Percentiles rank a stretch among this genome's conserved stretches.
phyloP scores from a whole-genome alignment of 2,888 invertebrate genomes.

The Aricia artaxerxes region DNA sequence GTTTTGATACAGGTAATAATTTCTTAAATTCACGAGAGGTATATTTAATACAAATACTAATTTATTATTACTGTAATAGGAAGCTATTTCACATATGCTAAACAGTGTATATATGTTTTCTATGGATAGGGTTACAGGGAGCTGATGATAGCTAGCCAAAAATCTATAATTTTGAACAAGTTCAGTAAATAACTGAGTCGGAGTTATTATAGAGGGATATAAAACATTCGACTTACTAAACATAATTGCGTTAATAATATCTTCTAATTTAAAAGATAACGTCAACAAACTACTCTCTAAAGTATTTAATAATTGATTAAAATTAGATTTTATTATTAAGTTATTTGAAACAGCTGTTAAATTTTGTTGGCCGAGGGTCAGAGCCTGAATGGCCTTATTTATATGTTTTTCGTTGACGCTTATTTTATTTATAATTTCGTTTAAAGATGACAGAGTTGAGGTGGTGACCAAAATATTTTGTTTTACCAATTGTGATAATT shows the following conservation, averaged over 20 bases:
- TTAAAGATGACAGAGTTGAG: too few relatives aligned
- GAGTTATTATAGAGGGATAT: slow-evolving; percentile 35
- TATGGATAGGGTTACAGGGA: slow-evolving; percentile 34
- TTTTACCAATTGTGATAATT: too few relatives aligned
- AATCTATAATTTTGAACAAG: neutral
- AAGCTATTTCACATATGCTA: slow-evolving; percentile 33
- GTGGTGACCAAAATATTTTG: too few relatives aligned
- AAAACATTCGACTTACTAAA: slow-evolving; percentile 34
- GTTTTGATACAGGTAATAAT: slow-evolving; percentile 27
- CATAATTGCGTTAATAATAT: slow-evolving; percentile 37
- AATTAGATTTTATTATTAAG: slow-evolving; percentile 32
- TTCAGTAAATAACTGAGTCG: slow-evolving; percentile 35
- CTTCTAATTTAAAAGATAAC: slow-evolving; percentile 27
- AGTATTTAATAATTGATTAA: neutral
- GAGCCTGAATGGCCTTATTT: too few relatives aligned
- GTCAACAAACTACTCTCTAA: slow-evolving; percentile 23
- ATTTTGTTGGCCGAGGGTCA: neutral
- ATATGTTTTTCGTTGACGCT: too few relatives aligned
- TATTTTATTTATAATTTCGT: too few relatives aligned
- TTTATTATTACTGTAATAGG: slow-evolving; percentile 33
- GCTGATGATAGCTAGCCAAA: slow-evolving; percentile 33
- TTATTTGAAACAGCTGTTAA: neutral
- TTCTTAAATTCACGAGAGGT: slow-evolving; percentile 25
- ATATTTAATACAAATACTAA: slow-evolving; percentile 32
- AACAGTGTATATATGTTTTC: slow-evolving; percentile 35